Evolutionary conservation across 1,140 invertebrate species (phyloP), one percentile per base, ranked within the genome.

Genomic region (Hylaeus anthracinus): DNA sequence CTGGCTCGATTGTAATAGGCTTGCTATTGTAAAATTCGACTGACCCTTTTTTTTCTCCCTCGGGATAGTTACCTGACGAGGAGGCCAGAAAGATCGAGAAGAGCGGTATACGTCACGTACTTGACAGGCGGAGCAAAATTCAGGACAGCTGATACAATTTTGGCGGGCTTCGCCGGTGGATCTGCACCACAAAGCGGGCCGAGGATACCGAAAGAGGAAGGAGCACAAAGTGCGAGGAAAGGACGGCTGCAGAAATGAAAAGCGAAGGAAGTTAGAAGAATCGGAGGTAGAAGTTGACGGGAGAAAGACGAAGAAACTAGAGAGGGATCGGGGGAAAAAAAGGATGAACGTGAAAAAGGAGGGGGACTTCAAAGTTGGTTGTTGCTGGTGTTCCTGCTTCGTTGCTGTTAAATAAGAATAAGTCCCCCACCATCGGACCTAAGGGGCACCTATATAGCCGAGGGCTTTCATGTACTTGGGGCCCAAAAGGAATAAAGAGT

Each of bases 141-240:
- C 90, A 90, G 90, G 91, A 92, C 92, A 93, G 92, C 92, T 92
- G 92, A 93, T 93, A 92, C 85, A 92, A 90, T 93, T 93, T 93
- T 92, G 92, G 91, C 91, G 92, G 92, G 90, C 70, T 90, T 82
- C 63, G 66, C 64, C 71, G 72, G 69, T 73, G 56, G 80, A 82
- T 75, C 81, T 70, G 69, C 63, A 64, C 61, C 73, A 82, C 74
- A 83, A 82, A 85, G 86, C 56, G 51, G 64, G 14, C 8, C 43
- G 51, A 65, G 53, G 72, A 51, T n/a, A 73, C 45, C 56, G 58
- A 79, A 81, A 51, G 71, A 55, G 79, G 56, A 71, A 69, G 56
- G 69, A 58, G 48, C 15, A 53, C 41, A 10, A 60, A 41, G 15
- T 39, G 56, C 55, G n/a, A 77, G 69, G 72, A 72, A 79, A 72